Percentiles rank a stretch among this genome's conserved stretches.
Conservation (phyloP, 1,140 invertebrate genomes). For the Cydia pomonella region DNA sequence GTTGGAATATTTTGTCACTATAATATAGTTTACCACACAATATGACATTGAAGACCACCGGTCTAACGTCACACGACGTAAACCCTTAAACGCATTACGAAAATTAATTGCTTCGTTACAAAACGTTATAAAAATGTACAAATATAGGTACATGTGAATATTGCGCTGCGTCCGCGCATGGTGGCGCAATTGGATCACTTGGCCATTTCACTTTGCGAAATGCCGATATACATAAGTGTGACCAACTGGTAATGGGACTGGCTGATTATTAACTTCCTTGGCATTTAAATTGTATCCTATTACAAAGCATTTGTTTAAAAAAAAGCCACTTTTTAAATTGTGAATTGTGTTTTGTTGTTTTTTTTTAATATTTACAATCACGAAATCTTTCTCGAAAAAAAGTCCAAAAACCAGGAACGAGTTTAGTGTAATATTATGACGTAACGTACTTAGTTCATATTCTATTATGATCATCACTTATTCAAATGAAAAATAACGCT, state of each 20-base stretch:
- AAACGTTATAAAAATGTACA: conserved; percentile 1
- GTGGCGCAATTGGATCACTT: conserved; percentile 24
- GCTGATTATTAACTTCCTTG: neutral
- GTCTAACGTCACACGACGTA: neutral
- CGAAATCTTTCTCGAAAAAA: too few relatives aligned
- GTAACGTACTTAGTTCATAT: too few relatives aligned
- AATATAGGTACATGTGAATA: neutral
- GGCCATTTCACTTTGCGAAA: conserved; percentile 31
- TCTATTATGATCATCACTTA: too few relatives aligned
- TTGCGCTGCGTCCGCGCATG: neutral
- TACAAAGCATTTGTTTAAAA: too few relatives aligned
- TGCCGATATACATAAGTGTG: neutral
- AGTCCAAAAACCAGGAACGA: too few relatives aligned
- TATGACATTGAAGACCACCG: neutral
- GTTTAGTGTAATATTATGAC: too few relatives aligned
- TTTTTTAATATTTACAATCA: too few relatives aligned
- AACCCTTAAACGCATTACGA: neutral
- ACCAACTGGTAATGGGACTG: neutral
- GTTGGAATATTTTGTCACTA: too few relatives aligned
- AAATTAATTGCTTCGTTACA: neutral
- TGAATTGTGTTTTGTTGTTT: too few relatives aligned
- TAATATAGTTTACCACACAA: neutral
- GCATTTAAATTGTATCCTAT: too few relatives aligned
- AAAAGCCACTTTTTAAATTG: too few relatives aligned
- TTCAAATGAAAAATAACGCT: too few relatives aligned